Conservation (phyloP, 2,113 vertebrate species). For the Sclerurus mexicanus region DNA sequence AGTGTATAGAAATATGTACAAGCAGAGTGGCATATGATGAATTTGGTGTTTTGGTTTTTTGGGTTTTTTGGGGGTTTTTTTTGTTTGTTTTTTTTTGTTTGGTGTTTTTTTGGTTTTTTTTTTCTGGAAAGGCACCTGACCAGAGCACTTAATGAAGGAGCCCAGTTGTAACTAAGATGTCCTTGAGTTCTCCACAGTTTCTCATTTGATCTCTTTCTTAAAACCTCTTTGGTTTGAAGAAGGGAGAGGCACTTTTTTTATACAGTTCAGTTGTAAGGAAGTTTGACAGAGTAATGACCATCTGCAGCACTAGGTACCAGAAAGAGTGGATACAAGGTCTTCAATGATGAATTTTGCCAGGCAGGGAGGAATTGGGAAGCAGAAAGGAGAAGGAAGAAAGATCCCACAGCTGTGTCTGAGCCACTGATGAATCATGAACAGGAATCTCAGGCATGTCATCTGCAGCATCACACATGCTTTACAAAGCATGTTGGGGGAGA, state of each 20-base stretch:
- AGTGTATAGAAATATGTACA: neutral
- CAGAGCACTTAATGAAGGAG: neutral
- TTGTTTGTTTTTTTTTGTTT: neutral
- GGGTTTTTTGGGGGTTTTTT: too few species aligned
- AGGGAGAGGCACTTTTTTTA: neutral
- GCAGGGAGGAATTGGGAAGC: neutral
- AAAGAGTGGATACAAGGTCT: neutral
- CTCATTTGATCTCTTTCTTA: neutral
- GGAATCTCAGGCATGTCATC: neutral
- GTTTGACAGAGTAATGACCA: fast-evolving
- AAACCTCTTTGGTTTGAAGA: neutral
- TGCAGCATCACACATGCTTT: neutral
- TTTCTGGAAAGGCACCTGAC: neutral
- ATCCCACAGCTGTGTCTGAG: neutral
- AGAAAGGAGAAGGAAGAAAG: neutral
- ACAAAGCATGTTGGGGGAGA: neutral
- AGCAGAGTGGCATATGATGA: neutral
- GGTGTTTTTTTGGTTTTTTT: neutral
- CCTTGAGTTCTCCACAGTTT: neutral
- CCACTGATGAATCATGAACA: neutral
- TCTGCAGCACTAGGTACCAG: neutral
- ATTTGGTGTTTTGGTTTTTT: neutral
- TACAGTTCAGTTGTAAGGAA: neutral
- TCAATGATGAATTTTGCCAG: neutral
- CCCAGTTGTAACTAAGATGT: neutral